A percentile compares a stretch with the other conserved stretches of the same genome.
Conservation (phyloP, 2,113 vertebrate genomes). For the Pelmatolapia mariae region DNA sequence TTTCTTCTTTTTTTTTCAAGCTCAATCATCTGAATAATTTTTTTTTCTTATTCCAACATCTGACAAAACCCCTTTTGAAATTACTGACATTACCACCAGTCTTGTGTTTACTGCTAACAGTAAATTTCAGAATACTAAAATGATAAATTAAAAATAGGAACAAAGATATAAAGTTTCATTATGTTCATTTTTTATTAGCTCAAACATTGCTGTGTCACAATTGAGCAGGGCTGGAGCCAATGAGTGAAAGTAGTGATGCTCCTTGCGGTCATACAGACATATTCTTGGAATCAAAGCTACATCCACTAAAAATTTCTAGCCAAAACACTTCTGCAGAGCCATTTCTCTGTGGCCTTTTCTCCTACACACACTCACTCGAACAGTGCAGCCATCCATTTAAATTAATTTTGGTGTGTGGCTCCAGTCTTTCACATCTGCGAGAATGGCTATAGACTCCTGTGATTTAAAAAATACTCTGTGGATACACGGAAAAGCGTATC, state of each 20-base stretch:
- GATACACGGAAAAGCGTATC: neutral
- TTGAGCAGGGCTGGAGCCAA: neutral
- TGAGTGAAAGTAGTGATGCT: neutral
- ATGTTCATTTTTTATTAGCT: neutral
- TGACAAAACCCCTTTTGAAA: neutral
- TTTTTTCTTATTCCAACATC: neutral
- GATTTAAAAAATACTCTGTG: neutral
- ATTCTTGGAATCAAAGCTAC: neutral
- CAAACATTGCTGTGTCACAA: neutral
- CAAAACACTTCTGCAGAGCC: neutral
- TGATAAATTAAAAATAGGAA: neutral
- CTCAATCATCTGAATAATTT: neutral
- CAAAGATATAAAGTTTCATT: neutral
- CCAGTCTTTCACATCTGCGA: neutral
- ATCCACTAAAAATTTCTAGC: neutral
- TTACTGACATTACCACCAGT: neutral
- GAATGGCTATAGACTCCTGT: neutral
- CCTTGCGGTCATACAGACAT: neutral
- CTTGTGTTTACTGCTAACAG: neutral
- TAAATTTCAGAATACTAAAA: neutral
- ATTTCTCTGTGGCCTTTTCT: neutral
- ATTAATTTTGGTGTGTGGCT: neutral
- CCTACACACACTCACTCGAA: neutral
- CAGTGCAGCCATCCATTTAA: neutral
- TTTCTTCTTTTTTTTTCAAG: neutral